These are phyloP conservation scores for Baccha elongata DNA, from an alignment of 2,888 invertebrate genomes.

Conservation along the genomic window DNA sequence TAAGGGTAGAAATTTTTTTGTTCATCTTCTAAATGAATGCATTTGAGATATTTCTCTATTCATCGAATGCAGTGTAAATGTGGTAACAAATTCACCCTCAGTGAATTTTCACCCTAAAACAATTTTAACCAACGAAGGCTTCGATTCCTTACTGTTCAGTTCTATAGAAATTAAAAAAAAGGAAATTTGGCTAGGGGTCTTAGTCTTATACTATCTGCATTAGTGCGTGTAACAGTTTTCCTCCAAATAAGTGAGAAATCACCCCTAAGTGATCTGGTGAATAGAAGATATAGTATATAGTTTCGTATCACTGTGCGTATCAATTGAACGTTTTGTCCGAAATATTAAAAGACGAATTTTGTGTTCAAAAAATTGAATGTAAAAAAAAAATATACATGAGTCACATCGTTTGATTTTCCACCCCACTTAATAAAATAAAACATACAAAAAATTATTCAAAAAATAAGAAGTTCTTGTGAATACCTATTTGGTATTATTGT, in stretches of 20 bases:
- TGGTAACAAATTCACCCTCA: constrained; percentile 26
- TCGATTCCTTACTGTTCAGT: background rate
- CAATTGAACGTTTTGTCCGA: background rate
- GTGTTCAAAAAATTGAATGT: background rate
- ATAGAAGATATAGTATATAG: background rate
- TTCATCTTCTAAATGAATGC: constrained; percentile 16
- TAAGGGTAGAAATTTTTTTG: constrained; percentile 18
- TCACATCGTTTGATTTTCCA: background rate
- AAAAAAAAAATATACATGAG: background rate
- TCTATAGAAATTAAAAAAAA: background rate
- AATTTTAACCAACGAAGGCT: constrained; percentile 15
- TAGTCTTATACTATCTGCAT: background rate
- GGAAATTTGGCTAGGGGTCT: background rate
- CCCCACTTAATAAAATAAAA: background rate
- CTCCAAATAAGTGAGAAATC: background rate
- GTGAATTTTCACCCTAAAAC: constrained; percentile 13
- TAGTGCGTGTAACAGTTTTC: background rate
- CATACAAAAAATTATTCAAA: background rate
- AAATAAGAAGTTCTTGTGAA: background rate
- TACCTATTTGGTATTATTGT: constrained; percentile 5
- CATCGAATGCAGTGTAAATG: constrained; percentile 29
- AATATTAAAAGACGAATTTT: background rate
- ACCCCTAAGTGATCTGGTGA: constrained; percentile 22
- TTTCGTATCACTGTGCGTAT: background rate
- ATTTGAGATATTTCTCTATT: constrained; percentile 33